Percentiles rank a stretch among this genome's conserved stretches.
Evolutionary conservation across 2,888 invertebrate genomes (phyloP).

Genomic region (Coenonympha arcania): DNA sequence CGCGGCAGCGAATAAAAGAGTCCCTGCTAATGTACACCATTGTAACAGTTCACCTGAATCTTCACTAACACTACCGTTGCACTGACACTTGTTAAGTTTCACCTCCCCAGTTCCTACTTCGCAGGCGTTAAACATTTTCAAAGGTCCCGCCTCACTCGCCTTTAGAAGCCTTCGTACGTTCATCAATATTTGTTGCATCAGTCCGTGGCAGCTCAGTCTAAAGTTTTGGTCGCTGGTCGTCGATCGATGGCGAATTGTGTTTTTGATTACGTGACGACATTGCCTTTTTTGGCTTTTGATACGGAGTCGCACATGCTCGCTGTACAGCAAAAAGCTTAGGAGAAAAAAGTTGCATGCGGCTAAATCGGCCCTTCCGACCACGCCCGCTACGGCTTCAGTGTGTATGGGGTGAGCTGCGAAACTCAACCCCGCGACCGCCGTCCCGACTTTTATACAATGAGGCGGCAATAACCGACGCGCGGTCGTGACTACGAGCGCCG

Average conservation of each 20-base stretch:
- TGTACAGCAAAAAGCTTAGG: slow-evolving; percentile 88
- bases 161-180: slow-evolving; percentile 60
- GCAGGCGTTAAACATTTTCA: slow-evolving; percentile 56
- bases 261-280: slow-evolving; percentile 53
- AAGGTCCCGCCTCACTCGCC: slow-evolving; percentile 57
- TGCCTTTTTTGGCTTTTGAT: slow-evolving; percentile 61
- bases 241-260: slow-evolving; percentile 42
- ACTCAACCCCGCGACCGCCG: slow-evolving; percentile 84
- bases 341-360: slow-evolving; percentile 93
- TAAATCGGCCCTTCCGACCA: slow-evolving; percentile 96
- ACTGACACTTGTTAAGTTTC: slow-evolving; percentile 56
- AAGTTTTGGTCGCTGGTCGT: slow-evolving; percentile 50
- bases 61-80: slow-evolving; percentile 60
- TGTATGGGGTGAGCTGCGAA: slow-evolving; percentile 98
- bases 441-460: slow-evolving; percentile 77
- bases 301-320: slow-evolving; percentile 81
- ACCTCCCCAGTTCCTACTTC: slow-evolving; percentile 48
- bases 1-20: slow-evolving; percentile 79
- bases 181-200: slow-evolving; percentile 63
- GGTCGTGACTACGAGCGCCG: slow-evolving; percentile 85
- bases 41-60: slow-evolving; percentile 62
- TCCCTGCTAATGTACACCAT: slow-evolving; percentile 76
- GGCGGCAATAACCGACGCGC: slow-evolving; percentile 81
- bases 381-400: slow-evolving; percentile 96
- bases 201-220: slow-evolving; percentile 60